These are phyloP conservation scores for Harmothoe impar DNA, from an alignment of 2,888 invertebrate genomes.

Conservation along the genomic window DNA sequence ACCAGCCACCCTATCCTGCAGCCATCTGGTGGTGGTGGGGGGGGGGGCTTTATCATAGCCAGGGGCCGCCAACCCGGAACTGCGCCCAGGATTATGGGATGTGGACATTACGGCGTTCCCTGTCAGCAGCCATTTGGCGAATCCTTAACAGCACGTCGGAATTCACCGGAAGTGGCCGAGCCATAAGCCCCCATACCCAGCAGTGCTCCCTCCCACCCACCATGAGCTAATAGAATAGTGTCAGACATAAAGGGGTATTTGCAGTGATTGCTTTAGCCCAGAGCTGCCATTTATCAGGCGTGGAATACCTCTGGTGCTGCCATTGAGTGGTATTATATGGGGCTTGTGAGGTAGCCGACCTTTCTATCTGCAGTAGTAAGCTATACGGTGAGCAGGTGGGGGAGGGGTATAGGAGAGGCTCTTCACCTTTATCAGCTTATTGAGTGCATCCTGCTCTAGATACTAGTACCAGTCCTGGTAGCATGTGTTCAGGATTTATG, in stretches of 20 bases:
- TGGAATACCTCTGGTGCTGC: neutral
- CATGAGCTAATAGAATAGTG: neutral
- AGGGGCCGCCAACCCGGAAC: constrained; percentile 28
- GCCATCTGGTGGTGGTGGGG: no score
- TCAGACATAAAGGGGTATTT: neutral
- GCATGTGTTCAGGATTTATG: no score
- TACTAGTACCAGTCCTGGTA: no score
- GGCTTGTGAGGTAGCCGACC: no score
- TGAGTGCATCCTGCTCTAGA: no score
- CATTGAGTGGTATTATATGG: no score
- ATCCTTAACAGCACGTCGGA: neutral
- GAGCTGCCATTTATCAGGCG: neutral
- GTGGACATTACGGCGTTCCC: neutral
- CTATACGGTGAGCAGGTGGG: no score
- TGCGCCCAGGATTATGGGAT: neutral
- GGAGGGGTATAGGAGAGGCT: no score
- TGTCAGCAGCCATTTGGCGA: neutral
- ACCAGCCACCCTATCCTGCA: no score
- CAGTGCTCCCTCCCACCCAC: neutral
- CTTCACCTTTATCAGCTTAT: no score
- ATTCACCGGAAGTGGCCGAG: neutral
- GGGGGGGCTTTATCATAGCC: no score
- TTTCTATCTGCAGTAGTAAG: no score
- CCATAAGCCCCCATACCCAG: neutral
- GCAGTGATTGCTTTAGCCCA: constrained; percentile 6